A percentile compares a stretch with the other conserved stretches of the same genome.
Evolutionary conservation across 2,888 invertebrate genomes (phyloP).

Genomic region (Clostera curtula): DNA sequence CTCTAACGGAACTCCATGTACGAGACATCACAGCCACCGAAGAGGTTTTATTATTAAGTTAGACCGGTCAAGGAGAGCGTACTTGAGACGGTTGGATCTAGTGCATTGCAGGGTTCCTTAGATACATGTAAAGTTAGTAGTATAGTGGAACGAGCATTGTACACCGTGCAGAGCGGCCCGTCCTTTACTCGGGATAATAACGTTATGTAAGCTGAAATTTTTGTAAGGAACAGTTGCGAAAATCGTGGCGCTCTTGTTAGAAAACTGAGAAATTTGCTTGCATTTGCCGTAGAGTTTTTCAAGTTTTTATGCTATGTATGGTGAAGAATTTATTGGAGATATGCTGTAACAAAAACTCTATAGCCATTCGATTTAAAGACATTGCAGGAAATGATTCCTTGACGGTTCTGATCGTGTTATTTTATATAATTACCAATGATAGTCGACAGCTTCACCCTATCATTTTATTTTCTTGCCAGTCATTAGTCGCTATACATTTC

Average conservation of each 20-base stretch:
- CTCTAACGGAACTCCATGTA: constrained; percentile 39
- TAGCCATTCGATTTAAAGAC: too few relatives aligned
- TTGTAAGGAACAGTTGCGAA: constrained; percentile 45
- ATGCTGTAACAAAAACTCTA: too few relatives aligned
- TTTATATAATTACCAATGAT: too few relatives aligned
- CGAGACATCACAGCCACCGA: constrained; percentile 46
- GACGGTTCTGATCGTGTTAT: too few relatives aligned
- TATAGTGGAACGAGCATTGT: constrained; percentile 43
- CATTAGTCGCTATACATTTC: too few relatives aligned
- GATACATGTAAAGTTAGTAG: constrained; percentile 28
- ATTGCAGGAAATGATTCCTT: too few relatives aligned
- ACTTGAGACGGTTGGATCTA: constrained; percentile 40
- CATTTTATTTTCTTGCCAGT: too few relatives aligned
- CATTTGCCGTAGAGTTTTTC: constrained; percentile 12
- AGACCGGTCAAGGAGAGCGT: constrained; percentile 47
- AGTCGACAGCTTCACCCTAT: too few relatives aligned
- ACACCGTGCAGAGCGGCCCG: constrained; percentile 37
- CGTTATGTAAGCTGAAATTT: constrained; percentile 49
- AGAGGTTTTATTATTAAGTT: constrained; percentile 70
- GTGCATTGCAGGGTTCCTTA: constrained; percentile 50
- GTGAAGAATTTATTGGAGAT: too few relatives aligned
- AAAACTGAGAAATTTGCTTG: constrained; percentile 15
- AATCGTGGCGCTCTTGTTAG: constrained; percentile 32
- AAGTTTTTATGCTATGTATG: too few relatives aligned
- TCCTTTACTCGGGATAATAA: constrained; percentile 41